Percentiles rank a stretch among this genome's conserved stretches.
phyloP scores from a whole-genome alignment of 2,113 vertebrate genomes.

The Dromaius novaehollandiae region DNA sequence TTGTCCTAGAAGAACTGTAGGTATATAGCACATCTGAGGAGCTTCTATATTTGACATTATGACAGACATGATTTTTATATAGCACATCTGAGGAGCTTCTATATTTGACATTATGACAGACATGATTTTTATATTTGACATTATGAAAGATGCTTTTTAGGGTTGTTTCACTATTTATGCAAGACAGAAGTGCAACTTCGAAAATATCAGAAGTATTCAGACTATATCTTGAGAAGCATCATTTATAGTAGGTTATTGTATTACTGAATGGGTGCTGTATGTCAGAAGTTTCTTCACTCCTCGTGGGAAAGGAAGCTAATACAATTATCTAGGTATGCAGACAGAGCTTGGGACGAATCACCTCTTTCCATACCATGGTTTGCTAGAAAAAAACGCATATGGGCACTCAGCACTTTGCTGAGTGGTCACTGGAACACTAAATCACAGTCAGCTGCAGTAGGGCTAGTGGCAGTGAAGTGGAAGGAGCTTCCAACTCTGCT shows the following conservation, averaged over 20 bases:
- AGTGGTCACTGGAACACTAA: background rate
- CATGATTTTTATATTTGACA: background rate
- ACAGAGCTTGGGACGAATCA: background rate
- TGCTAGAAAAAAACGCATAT: accelerated
- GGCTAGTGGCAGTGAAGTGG: background rate
- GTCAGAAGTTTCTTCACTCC: background rate
- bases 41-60: accelerated
- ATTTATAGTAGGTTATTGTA: background rate
- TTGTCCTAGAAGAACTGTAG: background rate
- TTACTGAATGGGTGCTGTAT: background rate
- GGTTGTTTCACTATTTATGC: background rate
- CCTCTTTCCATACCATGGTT: background rate
- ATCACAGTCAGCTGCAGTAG: background rate
- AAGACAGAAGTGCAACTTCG: background rate
- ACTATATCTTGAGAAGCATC: background rate
- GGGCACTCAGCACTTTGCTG: background rate
- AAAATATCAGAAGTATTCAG: background rate
- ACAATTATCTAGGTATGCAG: background rate
- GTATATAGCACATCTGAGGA: background rate
- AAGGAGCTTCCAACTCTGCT: background rate
- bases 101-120: background rate
- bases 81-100: background rate
- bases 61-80: background rate
- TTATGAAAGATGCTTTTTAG: background rate
- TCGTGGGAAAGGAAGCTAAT: background rate